A percentile compares a stretch with the other conserved stretches of the same genome.
Evolutionary conservation across 2,797 vertebrate genomes (phyloP).

Genomic region (Alosa sapidissima): DNA sequence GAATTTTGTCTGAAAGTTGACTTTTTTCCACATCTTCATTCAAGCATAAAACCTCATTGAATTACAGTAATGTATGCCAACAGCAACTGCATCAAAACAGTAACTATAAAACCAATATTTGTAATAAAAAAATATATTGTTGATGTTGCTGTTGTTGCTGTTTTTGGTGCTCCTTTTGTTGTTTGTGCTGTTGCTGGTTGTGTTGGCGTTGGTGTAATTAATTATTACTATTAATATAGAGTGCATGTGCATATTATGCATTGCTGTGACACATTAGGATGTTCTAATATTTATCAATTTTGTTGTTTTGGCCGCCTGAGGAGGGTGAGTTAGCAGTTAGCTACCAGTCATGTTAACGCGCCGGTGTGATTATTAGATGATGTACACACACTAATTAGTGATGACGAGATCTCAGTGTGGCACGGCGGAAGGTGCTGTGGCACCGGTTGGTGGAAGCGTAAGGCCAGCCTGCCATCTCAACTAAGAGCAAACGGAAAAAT

Average conservation of each 20-base stretch:
- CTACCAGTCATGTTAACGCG: not conserved
- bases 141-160: not conserved
- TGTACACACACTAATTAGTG: slow-evolving; percentile 16
- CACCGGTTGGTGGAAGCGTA: not conserved
- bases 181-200: not conserved
- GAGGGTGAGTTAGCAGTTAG: not conserved
- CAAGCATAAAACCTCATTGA: not conserved
- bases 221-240: not conserved
- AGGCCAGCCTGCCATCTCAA: slow-evolving; percentile 3
- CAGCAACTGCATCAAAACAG: not conserved
- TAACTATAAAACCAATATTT: not conserved
- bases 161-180: not conserved
- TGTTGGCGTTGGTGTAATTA: not conserved
- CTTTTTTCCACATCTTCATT: not conserved
- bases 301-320: not conserved
- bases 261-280: not conserved
- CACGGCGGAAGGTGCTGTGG: not conserved
- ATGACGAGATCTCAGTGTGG: not conserved
- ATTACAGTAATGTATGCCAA: not conserved
- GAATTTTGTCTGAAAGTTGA: not conserved
- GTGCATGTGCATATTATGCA: not conserved
- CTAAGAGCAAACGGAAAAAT: slow-evolving; percentile 17
- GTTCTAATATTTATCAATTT: not conserved
- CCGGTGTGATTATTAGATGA: not conserved
- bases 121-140: not conserved